phyloP scores from a whole-genome alignment of 1,140 invertebrate genomes.

The Hermetia illucens region DNA sequence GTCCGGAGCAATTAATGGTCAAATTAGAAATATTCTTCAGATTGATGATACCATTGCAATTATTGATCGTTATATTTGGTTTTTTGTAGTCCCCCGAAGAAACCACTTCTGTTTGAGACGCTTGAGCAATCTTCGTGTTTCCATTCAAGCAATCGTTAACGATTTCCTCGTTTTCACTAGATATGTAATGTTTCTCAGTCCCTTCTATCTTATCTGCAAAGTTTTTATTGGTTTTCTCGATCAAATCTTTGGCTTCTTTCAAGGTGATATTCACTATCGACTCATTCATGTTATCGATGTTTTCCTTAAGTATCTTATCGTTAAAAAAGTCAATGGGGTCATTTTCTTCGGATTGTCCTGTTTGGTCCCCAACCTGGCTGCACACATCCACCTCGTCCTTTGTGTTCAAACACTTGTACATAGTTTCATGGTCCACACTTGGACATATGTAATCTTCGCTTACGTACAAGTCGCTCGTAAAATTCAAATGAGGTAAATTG shows the following conservation, averaged over 20 bases:
- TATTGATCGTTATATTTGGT: slow-evolving; percentile 29
- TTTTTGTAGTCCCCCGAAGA: no score
- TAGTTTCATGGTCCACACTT: slow-evolving; percentile 28
- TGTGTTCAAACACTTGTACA: slow-evolving; percentile 25
- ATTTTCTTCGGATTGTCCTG: slow-evolving; percentile 32
- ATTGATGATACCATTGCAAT: slow-evolving; percentile 29
- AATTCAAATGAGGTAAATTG: slow-evolving; percentile 22
- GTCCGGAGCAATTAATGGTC: slow-evolving; percentile 25
- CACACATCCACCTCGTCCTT: slow-evolving; percentile 6
- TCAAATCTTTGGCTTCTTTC: slow-evolving; percentile 24
- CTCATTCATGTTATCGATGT: slow-evolving; percentile 17
- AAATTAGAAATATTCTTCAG: slow-evolving; percentile 26
- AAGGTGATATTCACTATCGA: slow-evolving; percentile 27
- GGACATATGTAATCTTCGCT: slow-evolving; percentile 28
- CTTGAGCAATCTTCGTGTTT: no score
- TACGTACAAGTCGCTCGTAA: slow-evolving; percentile 17
- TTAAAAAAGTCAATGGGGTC: slow-evolving; percentile 37
- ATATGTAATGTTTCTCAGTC: not conserved
- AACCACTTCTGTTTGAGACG: no score
- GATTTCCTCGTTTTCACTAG: not conserved
- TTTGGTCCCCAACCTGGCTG: slow-evolving; percentile 18
- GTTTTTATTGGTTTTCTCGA: slow-evolving; percentile 12
- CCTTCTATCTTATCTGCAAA: not conserved
- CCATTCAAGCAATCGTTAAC: not conserved
- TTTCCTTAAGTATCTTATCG: slow-evolving; percentile 20